Conservation (phyloP, 2,113 vertebrate genomes). For the Scomber colias region DNA sequence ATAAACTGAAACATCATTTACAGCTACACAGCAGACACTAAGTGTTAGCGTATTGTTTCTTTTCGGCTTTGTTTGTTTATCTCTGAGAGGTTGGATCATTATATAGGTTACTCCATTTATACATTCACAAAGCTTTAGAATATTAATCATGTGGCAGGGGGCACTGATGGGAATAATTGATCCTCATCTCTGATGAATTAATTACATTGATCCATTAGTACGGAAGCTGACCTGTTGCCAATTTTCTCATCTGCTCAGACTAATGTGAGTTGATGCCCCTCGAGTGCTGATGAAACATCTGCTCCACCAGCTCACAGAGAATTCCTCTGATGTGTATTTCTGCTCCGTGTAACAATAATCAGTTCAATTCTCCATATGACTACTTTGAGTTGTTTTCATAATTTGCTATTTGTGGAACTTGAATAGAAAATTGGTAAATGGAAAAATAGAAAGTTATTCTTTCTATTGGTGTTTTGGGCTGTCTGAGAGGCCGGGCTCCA, state of each 20-base stretch:
- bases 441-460: too few species aligned
- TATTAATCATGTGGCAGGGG: slow-evolving; percentile 29
- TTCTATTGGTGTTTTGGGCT: too few species aligned
- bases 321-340: slow-evolving; percentile 2
- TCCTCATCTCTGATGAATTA: slow-evolving; percentile 46
- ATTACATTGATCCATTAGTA: slow-evolving; percentile 57
- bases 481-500: too few species aligned
- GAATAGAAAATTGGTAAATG: too few species aligned
- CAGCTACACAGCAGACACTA: not conserved
- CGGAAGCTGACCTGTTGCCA: slow-evolving; percentile 51
- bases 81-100: not conserved
- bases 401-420: too few species aligned
- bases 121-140: slow-evolving; percentile 9
- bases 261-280: slow-evolving; percentile 49
- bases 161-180: slow-evolving; percentile 31
- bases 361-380: too few species aligned
- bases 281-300: slow-evolving; percentile 55
- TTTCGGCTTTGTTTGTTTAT: not conserved
- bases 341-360: too few species aligned
- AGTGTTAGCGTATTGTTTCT: not conserved
- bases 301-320: slow-evolving; percentile 35
- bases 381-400: too few species aligned
- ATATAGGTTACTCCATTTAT: not conserved
- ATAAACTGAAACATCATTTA: not conserved
- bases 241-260: slow-evolving; percentile 51